These are phyloP conservation scores for Cromileptes altivelis DNA, from an alignment of 2,113 vertebrate genomes.

Conservation along the genomic window DNA sequence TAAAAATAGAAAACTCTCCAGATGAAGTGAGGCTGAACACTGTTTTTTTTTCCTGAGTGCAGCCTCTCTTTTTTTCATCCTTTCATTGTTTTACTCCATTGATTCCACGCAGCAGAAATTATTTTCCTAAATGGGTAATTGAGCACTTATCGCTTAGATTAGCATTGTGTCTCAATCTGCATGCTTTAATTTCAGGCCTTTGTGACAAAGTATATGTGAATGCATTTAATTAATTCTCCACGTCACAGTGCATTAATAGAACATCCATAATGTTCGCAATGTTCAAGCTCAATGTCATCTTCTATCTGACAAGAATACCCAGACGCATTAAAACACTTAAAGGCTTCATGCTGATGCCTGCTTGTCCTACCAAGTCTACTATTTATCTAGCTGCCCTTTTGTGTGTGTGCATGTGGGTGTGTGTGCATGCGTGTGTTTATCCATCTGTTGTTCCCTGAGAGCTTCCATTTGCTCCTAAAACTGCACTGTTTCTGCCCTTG, in stretches of 20 bases:
- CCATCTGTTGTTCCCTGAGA: constrained; percentile 12
- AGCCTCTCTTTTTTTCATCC: not conserved
- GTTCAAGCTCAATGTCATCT: constrained; percentile 48
- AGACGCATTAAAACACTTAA: constrained; percentile 61
- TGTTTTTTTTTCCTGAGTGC: constrained; percentile 6
- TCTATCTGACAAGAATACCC: constrained; percentile 54
- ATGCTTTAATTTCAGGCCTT: constrained; percentile 67
- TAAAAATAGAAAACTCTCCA: constrained; percentile 66
- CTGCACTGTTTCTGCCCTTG: constrained; percentile 7
- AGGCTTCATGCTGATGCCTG: constrained; percentile 24
- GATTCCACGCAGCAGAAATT: constrained; percentile 50
- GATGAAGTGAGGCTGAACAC: constrained; percentile 52
- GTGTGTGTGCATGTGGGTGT: not conserved
- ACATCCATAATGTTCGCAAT: constrained; percentile 43
- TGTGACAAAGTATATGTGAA: constrained; percentile 59
- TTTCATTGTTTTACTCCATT: constrained; percentile 62
- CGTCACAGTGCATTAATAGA: constrained; percentile 64
- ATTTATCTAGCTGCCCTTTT: constrained; percentile 7
- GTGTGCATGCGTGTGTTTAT: constrained; percentile 16
- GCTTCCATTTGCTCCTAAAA: constrained; percentile 35
- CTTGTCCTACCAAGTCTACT: constrained; percentile 27
- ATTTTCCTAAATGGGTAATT: constrained; percentile 68
- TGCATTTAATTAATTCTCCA: constrained; percentile 67
- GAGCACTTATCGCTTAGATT: constrained; percentile 62
- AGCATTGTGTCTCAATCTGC: constrained; percentile 46